These are phyloP conservation scores for Onychomys arenicola DNA, from an alignment of 2,797 vertebrate species.

Conservation along the genomic window DNA sequence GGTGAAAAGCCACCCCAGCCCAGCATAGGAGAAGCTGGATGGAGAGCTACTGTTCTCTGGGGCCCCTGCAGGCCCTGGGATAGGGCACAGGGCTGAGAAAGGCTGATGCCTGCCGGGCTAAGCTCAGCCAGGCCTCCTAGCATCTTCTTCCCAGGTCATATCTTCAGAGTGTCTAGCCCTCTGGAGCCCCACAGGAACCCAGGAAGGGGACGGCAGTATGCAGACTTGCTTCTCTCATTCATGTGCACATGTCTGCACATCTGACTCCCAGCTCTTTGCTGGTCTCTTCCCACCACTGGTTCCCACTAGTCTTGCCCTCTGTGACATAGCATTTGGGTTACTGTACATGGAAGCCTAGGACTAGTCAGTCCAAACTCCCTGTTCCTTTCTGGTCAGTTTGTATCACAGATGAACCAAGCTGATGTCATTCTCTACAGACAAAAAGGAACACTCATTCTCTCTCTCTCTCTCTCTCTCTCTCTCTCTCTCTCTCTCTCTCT, in stretches of 20 bases:
- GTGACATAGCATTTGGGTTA: not conserved
- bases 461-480: not conserved
- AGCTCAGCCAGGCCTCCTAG: not conserved
- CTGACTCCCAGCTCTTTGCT: not conserved
- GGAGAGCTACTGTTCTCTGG: not conserved
- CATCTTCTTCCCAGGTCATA: not conserved
- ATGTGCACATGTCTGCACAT: not conserved
- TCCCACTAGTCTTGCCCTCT: not conserved
- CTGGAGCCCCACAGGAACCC: not conserved
- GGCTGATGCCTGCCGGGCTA: not conserved
- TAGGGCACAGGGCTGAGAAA: not conserved
- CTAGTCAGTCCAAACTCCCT: not conserved
- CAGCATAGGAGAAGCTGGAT: not conserved
- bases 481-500: not conserved
- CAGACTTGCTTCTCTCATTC: not conserved
- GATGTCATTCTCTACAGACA: not conserved
- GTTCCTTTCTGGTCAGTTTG: not conserved
- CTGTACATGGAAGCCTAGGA: not conserved
- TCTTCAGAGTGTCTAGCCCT: not conserved
- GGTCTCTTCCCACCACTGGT: too few relatives aligned
- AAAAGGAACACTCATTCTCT: not conserved
- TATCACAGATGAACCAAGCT: not conserved
- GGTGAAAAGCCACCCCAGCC: not conserved
- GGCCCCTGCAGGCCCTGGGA: slow-evolving; percentile 25
- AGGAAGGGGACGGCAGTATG: too few relatives aligned